Percentiles rank a stretch among this genome's conserved stretches.
phyloP scores from a whole-genome alignment of 2,797 vertebrate species.

The Pipistrellus pygmaeus region DNA sequence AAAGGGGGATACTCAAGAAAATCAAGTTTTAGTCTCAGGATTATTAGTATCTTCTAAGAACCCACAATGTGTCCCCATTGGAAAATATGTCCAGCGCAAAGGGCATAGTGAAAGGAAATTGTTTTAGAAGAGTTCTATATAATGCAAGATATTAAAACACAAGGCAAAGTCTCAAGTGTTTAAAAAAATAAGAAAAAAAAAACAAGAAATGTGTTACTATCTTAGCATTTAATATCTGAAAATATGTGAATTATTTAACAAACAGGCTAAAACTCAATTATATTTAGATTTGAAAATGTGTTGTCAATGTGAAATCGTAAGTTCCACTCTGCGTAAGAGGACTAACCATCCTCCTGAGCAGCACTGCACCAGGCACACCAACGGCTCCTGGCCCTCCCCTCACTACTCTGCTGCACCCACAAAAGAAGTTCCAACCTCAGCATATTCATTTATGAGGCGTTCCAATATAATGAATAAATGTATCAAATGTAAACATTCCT shows the following conservation, averaged over 20 bases:
- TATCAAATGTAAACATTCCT: background rate
- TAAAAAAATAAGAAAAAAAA: conserved; percentile 9
- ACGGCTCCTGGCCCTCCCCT: background rate
- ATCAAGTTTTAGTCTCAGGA: background rate
- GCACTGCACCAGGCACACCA: background rate
- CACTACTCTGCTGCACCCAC: background rate
- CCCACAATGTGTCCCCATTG: background rate
- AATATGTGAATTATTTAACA: conserved; percentile 29
- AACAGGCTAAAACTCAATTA: background rate
- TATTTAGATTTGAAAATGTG: conserved; percentile 1
- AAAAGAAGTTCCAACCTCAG: background rate
- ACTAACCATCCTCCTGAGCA: background rate
- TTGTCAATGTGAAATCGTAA: background rate
- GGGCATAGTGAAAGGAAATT: conserved; percentile 39
- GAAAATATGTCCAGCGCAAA: background rate
- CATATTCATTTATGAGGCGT: background rate
- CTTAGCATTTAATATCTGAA: conserved; percentile 21
- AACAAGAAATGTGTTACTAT: background rate
- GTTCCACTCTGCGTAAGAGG: background rate
- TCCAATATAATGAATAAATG: background rate
- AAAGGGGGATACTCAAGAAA: conserved; percentile 17
- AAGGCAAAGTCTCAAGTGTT: background rate
- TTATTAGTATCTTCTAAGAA: conserved; percentile 42
- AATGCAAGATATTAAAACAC: conserved; percentile 35
- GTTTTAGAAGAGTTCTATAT: background rate